Percentiles rank a stretch among this genome's conserved stretches.
Evolutionary conservation across 2,113 vertebrate species (phyloP).

Genomic region (Sinocyclocheilus anophthalmus): DNA sequence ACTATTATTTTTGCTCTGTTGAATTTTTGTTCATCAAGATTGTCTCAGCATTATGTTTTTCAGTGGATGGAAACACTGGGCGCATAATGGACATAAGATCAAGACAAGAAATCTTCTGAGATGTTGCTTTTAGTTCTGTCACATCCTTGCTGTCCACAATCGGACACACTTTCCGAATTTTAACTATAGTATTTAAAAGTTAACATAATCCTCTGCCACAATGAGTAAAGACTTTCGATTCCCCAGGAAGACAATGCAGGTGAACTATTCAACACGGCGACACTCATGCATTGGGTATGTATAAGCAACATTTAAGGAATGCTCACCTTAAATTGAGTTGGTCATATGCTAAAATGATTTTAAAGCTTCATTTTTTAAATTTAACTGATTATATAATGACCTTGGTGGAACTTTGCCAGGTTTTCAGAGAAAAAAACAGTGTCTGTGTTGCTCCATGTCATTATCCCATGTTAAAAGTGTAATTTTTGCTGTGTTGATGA

Average conservation of each 20-base stretch:
- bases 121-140: constrained; percentile 35
- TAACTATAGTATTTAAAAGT: neutral
- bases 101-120: constrained; percentile 7
- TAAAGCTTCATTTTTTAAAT: neutral
- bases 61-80: constrained; percentile 14
- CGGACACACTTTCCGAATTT: neutral
- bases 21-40: neutral
- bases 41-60: constrained; percentile 4
- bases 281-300: constrained; percentile 83
- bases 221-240: constrained; percentile 79
- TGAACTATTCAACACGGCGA: constrained; percentile 76
- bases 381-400: neutral
- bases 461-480: neutral
- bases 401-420: neutral
- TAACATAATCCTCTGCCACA: constrained; percentile 45
- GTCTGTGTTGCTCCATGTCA: neutral
- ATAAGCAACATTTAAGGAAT: constrained; percentile 1
- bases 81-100: neutral
- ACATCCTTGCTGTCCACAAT: neutral
- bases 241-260: constrained; percentile 68
- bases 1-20: neutral
- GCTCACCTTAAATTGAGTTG: neutral
- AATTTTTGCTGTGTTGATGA: neutral
- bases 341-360: neutral
- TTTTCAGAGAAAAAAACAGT: neutral